A percentile compares a stretch with the other conserved stretches of the same genome.
Evolutionary conservation across 2,888 invertebrate species (phyloP).

Genomic region (Cryptocephalus primarius): DNA sequence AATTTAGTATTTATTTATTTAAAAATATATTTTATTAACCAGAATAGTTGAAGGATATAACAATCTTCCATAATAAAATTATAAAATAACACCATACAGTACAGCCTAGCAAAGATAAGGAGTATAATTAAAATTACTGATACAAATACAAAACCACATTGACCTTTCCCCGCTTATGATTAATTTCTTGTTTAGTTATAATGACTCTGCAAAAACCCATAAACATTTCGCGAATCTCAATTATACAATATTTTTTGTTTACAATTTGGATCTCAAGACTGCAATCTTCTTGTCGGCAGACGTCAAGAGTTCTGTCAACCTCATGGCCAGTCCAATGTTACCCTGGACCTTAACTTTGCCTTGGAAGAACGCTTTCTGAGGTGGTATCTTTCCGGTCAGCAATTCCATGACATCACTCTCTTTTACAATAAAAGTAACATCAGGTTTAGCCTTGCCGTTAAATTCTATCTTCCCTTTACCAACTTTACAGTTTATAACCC

Average conservation of each 20-base stretch:
- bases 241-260: conserved; percentile 28
- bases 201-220: no score
- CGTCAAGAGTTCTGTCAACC: conserved; percentile 73
- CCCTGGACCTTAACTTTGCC: conserved; percentile 95
- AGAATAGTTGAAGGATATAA: no score
- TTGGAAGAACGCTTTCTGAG: conserved; percentile 92
- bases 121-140: no score
- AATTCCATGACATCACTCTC: conserved; percentile 83
- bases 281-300: conserved; percentile 65
- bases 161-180: no score
- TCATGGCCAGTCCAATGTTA: conserved; percentile 94
- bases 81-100: no score
- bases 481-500: conserved; percentile 87
- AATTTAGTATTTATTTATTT: no score
- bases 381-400: conserved; percentile 83
- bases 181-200: no score
- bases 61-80: no score
- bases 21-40: no score
- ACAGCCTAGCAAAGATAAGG: no score
- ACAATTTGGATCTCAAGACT: conserved; percentile 62
- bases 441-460: conserved; percentile 75
- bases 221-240: no score
- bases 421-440: conserved; percentile 79
- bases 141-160: no score
- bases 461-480: conserved; percentile 80